phyloP scores from a whole-genome alignment of 2,888 invertebrate species.

The Drosophila kambysellisi region DNA sequence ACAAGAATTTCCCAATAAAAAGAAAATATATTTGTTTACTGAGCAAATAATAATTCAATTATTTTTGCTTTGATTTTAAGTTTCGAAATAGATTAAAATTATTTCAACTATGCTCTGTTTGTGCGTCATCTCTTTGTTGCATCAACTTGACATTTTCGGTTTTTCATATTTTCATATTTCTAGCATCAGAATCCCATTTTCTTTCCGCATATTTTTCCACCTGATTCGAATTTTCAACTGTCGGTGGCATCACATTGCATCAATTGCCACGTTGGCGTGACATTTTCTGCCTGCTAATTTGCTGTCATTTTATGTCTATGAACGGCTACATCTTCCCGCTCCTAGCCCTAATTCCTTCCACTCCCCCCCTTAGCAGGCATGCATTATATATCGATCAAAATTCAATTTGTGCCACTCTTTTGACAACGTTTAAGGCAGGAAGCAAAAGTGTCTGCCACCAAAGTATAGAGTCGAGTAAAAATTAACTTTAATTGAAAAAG shows the following conservation, averaged over 20 bases:
- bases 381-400: slow-evolving; percentile 81
- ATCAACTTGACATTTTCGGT: neutral
- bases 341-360: neutral
- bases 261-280: slow-evolving; percentile 51
- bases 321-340: slow-evolving; percentile 23
- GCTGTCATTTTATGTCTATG: slow-evolving; percentile 70
- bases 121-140: neutral
- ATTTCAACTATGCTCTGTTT: neutral
- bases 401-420: slow-evolving; percentile 77
- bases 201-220: neutral
- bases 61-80: neutral
- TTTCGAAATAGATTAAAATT: neutral
- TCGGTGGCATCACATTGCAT: slow-evolving; percentile 20
- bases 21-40: neutral
- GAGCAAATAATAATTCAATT: neutral
- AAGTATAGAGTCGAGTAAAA: slow-evolving; percentile 39
- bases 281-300: slow-evolving; percentile 74
- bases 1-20: neutral
- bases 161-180: slow-evolving; percentile 5
- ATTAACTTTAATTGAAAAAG: slow-evolving; percentile 80
- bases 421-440: slow-evolving; percentile 60
- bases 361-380: slow-evolving; percentile 11
- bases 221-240: slow-evolving; percentile 1
- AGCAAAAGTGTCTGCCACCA: slow-evolving; percentile 13
- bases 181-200: neutral